Evolutionary conservation across 1,140 invertebrate species (phyloP).

Genomic region (Steinernema khuongi): DNA sequence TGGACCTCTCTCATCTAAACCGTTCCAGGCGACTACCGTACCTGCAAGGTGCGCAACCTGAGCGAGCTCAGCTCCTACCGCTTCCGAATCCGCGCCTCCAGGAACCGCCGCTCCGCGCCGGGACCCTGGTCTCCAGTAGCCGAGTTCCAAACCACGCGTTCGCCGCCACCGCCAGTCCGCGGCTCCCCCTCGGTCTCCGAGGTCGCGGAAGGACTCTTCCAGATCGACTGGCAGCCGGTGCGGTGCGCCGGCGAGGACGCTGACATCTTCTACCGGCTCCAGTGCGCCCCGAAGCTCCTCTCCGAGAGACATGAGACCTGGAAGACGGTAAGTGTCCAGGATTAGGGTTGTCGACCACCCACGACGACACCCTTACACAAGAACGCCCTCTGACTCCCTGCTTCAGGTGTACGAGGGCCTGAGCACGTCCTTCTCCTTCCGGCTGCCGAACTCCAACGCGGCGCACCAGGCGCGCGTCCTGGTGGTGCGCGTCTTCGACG

Average conservation of each 20-base stretch:
- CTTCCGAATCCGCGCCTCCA: constrained; percentile 49
- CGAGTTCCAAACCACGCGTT: constrained; percentile 28
- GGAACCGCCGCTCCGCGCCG: constrained; percentile 25
- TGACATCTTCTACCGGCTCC: constrained; percentile 41
- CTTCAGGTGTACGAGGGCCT: constrained; percentile 46
- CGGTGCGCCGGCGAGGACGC: constrained; percentile 1
- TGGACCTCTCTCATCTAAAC: too few relatives aligned
- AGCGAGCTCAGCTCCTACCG: constrained; percentile 40
- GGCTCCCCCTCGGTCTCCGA: constrained; percentile 44
- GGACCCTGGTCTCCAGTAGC: constrained; percentile 40
- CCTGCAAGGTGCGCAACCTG: constrained; percentile 46
- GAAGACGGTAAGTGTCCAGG: constrained; percentile 34
- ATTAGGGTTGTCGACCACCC: constrained; percentile 44
- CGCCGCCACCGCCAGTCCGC: constrained; percentile 25
- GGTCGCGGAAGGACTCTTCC: constrained; percentile 35
- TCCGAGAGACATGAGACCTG: constrained; percentile 38
- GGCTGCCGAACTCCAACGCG: constrained; percentile 25
- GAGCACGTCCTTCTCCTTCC: constrained; percentile 38
- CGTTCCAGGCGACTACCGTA: constrained; percentile 44
- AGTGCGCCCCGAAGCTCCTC: constrained; percentile 37
- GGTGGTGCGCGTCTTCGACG: constrained; percentile 37
- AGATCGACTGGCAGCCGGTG: constrained; percentile 48
- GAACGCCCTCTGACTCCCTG: not conserved
- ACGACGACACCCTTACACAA: not conserved
- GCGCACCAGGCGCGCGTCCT: constrained; percentile 51